Percentiles rank a stretch among this genome's conserved stretches.
These are phyloP conservation scores for Nowickia ferox DNA, from an alignment of 2,888 invertebrate species.

Conservation along the genomic window DNA sequence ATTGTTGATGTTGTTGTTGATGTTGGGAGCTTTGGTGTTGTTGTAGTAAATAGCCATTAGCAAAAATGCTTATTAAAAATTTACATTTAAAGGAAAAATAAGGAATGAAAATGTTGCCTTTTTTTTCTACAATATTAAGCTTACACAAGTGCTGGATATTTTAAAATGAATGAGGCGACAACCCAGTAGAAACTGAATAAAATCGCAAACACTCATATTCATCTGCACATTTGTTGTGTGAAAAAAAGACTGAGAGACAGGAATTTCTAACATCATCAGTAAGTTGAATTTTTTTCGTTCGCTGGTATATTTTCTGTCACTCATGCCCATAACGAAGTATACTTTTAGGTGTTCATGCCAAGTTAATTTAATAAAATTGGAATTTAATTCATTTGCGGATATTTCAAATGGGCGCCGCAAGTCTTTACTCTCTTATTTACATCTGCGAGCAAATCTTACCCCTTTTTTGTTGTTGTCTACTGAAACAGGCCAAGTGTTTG, in stretches of 20 bases:
- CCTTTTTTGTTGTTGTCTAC: slow-evolving; percentile 20
- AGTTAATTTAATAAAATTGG: slow-evolving; percentile 82
- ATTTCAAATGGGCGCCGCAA: slow-evolving; percentile 73
- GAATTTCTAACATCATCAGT: slow-evolving; percentile 25
- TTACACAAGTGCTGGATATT: slow-evolving; percentile 44
- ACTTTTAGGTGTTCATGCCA: slow-evolving; percentile 81
- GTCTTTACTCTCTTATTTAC: slow-evolving; percentile 69
- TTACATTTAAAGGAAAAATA: slow-evolving; percentile 80
- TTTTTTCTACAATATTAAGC: slow-evolving; percentile 19
- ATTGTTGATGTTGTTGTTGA: slow-evolving; percentile 65
- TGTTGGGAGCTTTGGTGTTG: slow-evolving; percentile 34
- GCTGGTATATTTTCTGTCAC: slow-evolving; percentile 4
- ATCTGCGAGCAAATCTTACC: slow-evolving; percentile 35
- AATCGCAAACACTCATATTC: slow-evolving; percentile 66
- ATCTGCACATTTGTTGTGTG: slow-evolving; percentile 22
- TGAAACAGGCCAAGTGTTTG: slow-evolving; percentile 43
- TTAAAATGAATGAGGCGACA: slow-evolving; percentile 64
- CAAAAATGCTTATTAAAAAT: slow-evolving; percentile 83
- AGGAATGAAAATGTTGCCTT: slow-evolving; percentile 62
- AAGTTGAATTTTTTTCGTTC: slow-evolving; percentile 40
- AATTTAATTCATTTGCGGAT: slow-evolving; percentile 82
- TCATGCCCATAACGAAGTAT: slow-evolving; percentile 25
- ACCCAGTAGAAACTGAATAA: slow-evolving; percentile 69
- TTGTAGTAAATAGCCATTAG: slow-evolving; percentile 81
- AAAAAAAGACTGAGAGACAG: neutral